Evolutionary conservation across 2,888 invertebrate genomes (phyloP).

Genomic region (Metopia argyrocephala): DNA sequence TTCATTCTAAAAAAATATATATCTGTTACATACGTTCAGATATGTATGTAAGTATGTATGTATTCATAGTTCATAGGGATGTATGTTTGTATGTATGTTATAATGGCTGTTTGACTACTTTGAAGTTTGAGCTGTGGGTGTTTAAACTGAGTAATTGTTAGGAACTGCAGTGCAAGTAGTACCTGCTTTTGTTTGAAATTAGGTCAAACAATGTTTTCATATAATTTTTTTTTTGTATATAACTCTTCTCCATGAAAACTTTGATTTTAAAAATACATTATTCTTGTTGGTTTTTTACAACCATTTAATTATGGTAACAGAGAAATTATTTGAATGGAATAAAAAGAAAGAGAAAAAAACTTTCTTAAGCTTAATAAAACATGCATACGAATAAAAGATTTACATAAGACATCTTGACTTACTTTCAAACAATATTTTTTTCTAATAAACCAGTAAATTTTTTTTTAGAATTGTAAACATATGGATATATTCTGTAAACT

Average conservation of each 20-base stretch:
- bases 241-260: neutral
- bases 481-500: too few relatives aligned
- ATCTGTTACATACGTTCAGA: neutral
- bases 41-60: slow-evolving; percentile 13
- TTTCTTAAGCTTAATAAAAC: too few relatives aligned
- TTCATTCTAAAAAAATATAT: neutral
- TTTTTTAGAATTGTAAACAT: too few relatives aligned
- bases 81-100: neutral
- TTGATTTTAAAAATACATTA: neutral
- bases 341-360: too few relatives aligned
- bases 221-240: neutral
- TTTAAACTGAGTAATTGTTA: neutral
- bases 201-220: slow-evolving; percentile 46
- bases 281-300: too few relatives aligned
- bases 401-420: too few relatives aligned
- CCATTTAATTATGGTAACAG: too few relatives aligned
- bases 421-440: too few relatives aligned
- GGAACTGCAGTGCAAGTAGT: neutral
- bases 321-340: too few relatives aligned
- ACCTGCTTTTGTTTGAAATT: slow-evolving; percentile 12
- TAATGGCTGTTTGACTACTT: neutral
- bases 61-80: slow-evolving; percentile 22
- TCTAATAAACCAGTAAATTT: too few relatives aligned
- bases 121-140: neutral
- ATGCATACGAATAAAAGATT: too few relatives aligned